These are phyloP conservation scores for Scalopus aquaticus DNA, from an alignment of 2,113 vertebrate species.

Conservation along the genomic window DNA sequence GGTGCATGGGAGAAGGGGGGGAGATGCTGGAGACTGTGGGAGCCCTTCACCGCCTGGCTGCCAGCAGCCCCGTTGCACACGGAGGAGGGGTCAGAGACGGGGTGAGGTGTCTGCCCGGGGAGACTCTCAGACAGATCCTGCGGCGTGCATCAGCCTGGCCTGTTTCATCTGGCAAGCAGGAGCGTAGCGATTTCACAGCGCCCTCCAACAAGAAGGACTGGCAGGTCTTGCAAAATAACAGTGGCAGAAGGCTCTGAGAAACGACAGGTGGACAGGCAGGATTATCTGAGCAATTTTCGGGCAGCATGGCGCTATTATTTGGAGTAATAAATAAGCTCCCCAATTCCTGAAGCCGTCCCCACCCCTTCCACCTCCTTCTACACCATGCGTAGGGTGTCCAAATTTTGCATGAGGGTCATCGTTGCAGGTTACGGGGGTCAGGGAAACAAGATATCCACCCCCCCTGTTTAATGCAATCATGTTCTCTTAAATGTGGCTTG, in stretches of 20 bases:
- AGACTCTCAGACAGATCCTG: not conserved
- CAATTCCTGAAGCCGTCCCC: constrained; percentile 58
- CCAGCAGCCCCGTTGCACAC: not conserved
- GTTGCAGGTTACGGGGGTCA: constrained; percentile 82
- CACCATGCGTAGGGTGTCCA: constrained; percentile 45
- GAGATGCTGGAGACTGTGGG: not conserved
- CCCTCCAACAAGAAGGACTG: constrained; percentile 68
- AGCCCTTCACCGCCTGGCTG: not conserved
- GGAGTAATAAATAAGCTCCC: constrained; percentile 78
- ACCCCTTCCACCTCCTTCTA: not conserved
- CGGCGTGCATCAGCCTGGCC: constrained; percentile 54
- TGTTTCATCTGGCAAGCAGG: not conserved
- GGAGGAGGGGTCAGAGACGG: not conserved
- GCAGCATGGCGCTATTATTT: constrained; percentile 76
- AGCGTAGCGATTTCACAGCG: not conserved
- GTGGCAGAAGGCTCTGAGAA: constrained; percentile 73
- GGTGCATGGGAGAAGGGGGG: not conserved
- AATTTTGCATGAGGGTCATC: constrained; percentile 77
- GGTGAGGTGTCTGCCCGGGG: not conserved
- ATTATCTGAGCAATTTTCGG: constrained; percentile 82
- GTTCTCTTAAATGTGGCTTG: constrained; percentile 87
- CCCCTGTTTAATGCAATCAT: constrained; percentile 83
- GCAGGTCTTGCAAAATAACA: constrained; percentile 78
- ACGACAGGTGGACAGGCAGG: constrained; percentile 79
- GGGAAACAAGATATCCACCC: constrained; percentile 76